These are phyloP conservation scores for Sarcophaga caerulescens DNA, from an alignment of 2,888 invertebrate species.

Conservation along the genomic window DNA sequence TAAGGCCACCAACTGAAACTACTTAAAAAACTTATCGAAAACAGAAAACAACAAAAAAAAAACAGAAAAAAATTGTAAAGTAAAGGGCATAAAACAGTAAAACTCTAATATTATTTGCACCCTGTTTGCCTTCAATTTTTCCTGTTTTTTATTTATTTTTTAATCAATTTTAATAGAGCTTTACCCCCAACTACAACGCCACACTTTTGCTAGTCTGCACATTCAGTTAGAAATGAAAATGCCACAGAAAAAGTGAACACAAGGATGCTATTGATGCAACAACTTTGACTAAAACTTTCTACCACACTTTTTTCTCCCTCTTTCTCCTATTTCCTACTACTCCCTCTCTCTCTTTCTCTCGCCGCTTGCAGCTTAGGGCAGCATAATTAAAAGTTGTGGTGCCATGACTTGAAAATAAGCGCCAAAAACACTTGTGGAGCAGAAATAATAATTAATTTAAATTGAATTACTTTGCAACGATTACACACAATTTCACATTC, in stretches of 20 bases:
- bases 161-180: slow-evolving; percentile 31
- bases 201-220: neutral
- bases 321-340: too few species aligned
- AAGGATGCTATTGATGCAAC: slow-evolving; percentile 62
- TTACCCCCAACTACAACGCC: neutral
- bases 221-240: neutral
- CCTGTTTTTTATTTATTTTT: slow-evolving; percentile 37
- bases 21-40: slow-evolving; percentile 45
- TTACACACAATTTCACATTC: slow-evolving; percentile 21
- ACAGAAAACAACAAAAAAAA: neutral
- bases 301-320: neutral
- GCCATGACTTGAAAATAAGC: slow-evolving; percentile 64
- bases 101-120: slow-evolving; percentile 48
- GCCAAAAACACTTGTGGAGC: slow-evolving; percentile 78
- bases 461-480: slow-evolving; percentile 75
- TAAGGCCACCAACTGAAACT: neutral
- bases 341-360: neutral
- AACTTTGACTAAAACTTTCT: slow-evolving; percentile 62
- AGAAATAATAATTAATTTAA: slow-evolving; percentile 79
- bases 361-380: slow-evolving; percentile 52
- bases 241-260: neutral
- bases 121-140: neutral
- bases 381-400: slow-evolving; percentile 71
- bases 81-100: slow-evolving; percentile 40
- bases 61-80: slow-evolving; percentile 17